Conservation (phyloP, 2,113 vertebrate genomes). For the Rostratula benghalensis region DNA sequence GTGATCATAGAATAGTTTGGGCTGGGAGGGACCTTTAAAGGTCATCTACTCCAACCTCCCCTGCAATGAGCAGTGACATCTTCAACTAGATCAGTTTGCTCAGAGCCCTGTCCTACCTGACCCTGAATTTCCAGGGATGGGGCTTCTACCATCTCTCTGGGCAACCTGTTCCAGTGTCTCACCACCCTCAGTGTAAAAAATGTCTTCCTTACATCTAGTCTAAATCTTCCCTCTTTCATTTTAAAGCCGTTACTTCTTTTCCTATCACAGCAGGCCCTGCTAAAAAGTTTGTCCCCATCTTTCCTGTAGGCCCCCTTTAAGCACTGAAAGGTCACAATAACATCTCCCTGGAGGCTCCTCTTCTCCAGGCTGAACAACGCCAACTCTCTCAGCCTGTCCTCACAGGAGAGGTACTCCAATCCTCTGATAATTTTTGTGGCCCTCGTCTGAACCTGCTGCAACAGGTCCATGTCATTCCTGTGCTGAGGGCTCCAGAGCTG, state of each 20-base stretch:
- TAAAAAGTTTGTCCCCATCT: neutral
- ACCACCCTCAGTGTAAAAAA: neutral
- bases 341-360: neutral
- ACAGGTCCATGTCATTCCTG: neutral
- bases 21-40: neutral
- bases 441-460: neutral
- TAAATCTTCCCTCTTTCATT: neutral
- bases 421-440: neutral
- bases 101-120: neutral
- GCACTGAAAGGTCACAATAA: neutral
- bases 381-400: neutral
- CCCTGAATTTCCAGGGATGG: neutral
- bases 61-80: neutral
- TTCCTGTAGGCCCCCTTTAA: neutral
- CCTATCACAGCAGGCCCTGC: neutral
- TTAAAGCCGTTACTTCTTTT: neutral
- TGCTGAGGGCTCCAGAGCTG: neutral
- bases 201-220: neutral
- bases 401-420: neutral
- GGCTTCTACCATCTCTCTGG: neutral
- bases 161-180: neutral
- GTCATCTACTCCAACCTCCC: neutral
- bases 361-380: neutral
- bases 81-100: neutral
- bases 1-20: neutral